phyloP scores from a whole-genome alignment of 2,113 vertebrate genomes.

The Otocyon megalotis region DNA sequence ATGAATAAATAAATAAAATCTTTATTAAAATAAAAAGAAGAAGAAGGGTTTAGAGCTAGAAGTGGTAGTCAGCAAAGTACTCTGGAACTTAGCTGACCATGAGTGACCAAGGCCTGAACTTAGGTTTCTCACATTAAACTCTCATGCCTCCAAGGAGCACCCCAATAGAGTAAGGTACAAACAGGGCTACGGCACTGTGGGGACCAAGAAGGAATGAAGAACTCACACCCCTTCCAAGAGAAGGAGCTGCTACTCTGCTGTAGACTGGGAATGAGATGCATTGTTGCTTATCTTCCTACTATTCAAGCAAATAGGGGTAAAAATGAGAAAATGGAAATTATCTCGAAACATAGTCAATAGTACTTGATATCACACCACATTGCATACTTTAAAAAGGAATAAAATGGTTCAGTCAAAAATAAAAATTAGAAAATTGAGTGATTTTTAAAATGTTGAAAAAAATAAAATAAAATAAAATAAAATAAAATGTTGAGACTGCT shows the following conservation, averaged over 20 bases:
- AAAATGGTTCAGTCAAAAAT: not conserved
- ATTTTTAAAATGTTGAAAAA: constrained; percentile 44
- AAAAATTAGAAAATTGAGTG: not conserved
- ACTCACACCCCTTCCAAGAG: not conserved
- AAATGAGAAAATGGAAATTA: not conserved
- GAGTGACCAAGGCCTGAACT: not conserved
- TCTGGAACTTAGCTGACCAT: not conserved
- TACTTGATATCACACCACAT: not conserved
- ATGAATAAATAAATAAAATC: too few species aligned
- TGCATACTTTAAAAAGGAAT: not conserved
- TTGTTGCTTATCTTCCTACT: not conserved
- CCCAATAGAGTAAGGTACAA: not conserved
- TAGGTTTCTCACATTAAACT: not conserved
- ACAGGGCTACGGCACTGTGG: not conserved
- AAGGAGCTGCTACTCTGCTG: not conserved
- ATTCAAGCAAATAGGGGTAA: not conserved
- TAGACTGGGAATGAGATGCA: not conserved
- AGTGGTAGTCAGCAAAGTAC: not conserved
- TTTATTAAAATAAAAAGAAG: too few species aligned
- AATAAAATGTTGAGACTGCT: constrained; percentile 1
- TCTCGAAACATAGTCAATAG: not conserved
- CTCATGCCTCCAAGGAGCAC: not conserved
- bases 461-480: too few species aligned
- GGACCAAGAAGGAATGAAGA: not conserved
- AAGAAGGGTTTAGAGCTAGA: not conserved